Percentiles rank a stretch among this genome's conserved stretches.
These are phyloP conservation scores for Hypomecis atomaria DNA, from an alignment of 2,888 invertebrate genomes.

Conservation along the genomic window DNA sequence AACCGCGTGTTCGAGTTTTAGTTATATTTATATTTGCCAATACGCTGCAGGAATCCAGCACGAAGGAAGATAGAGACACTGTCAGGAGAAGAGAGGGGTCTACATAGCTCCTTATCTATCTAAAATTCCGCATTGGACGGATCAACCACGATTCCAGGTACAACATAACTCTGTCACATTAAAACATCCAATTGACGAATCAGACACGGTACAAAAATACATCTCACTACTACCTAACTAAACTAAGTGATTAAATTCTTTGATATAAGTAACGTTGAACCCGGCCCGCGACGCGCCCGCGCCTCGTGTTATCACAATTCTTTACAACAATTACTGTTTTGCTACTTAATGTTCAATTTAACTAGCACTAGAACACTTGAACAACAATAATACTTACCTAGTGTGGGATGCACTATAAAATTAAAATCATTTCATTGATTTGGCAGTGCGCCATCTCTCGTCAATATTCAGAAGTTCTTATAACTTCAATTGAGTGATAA, in stretches of 20 bases:
- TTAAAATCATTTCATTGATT: too few relatives aligned
- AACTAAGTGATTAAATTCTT: constrained; percentile 67
- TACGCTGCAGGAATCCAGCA: constrained; percentile 15
- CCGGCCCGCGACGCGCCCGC: constrained; percentile 63
- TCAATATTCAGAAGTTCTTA: too few relatives aligned
- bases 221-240: constrained; percentile 75
- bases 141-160: constrained; percentile 73
- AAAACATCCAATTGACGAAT: constrained; percentile 68
- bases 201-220: constrained; percentile 78
- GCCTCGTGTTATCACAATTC: constrained; percentile 68
- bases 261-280: constrained; percentile 43
- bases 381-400: background rate
- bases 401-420: too few relatives aligned
- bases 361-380: constrained; percentile 13
- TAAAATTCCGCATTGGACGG: constrained; percentile 79
- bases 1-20: too few relatives aligned
- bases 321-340: constrained; percentile 66
- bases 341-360: constrained; percentile 24
- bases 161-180: constrained; percentile 64
- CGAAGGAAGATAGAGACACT: constrained; percentile 34
- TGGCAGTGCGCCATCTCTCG: too few relatives aligned
- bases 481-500: too few relatives aligned
- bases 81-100: constrained; percentile 45
- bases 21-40: background rate
- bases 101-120: constrained; percentile 71